Percentiles rank a stretch among this genome's conserved stretches.
These are phyloP conservation scores for Peromyscus nudipes DNA, from an alignment of 2,797 vertebrate species.

Conservation along the genomic window DNA sequence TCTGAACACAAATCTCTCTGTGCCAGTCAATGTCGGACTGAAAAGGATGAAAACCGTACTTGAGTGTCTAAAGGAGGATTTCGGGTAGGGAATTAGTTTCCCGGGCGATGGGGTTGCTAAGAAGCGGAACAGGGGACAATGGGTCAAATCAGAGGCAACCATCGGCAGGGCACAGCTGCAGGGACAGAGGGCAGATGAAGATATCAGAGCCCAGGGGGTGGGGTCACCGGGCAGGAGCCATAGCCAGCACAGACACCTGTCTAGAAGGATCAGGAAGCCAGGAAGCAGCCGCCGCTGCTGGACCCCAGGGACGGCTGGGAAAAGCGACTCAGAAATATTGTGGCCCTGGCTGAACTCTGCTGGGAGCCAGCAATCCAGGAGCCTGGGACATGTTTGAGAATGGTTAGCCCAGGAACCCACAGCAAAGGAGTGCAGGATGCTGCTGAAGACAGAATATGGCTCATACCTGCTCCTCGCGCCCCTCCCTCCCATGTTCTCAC, in stretches of 20 bases:
- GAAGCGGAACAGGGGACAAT: constrained; percentile 26
- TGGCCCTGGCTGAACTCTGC: not conserved
- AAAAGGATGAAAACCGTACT: constrained; percentile 52
- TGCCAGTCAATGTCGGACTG: constrained; percentile 24
- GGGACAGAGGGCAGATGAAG: not conserved
- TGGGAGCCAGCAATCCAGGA: not conserved
- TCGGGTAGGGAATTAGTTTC: constrained; percentile 44
- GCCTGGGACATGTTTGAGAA: constrained; percentile 3
- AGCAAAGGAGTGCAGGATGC: not conserved
- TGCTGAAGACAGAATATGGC: not conserved
- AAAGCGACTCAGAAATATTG: not conserved
- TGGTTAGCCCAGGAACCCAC: not conserved
- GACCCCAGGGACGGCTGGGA: not conserved
- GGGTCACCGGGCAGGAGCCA: not conserved
- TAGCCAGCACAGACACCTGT: constrained; percentile 15
- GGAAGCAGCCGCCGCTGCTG: not conserved
- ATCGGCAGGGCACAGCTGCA: not conserved
- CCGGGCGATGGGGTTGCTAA: not conserved
- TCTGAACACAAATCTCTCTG: constrained; percentile 57
- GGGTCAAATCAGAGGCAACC: constrained; percentile 1
- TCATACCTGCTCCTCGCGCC: fast-evolving
- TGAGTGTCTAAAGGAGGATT: constrained; percentile 34
- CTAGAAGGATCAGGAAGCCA: not conserved
- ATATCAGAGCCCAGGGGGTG: not conserved
- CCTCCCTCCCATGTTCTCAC: not conserved